Evolutionary conservation across 2,797 vertebrate genomes (phyloP).

Genomic region (Anniella stebbinsi): DNA sequence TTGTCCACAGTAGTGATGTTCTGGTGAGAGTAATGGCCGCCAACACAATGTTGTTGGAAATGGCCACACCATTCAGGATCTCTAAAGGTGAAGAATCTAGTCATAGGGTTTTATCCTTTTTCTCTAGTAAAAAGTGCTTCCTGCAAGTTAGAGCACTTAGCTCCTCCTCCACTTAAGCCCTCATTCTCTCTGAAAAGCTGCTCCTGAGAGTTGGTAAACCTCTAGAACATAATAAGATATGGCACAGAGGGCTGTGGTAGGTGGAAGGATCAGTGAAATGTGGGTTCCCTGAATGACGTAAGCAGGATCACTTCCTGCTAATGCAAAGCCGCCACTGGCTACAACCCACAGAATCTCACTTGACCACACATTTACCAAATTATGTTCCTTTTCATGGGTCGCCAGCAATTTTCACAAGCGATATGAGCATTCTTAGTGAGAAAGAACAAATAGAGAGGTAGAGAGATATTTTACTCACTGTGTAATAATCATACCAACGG

Average conservation of each 20-base stretch:
- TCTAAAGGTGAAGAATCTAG: not conserved
- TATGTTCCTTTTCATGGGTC: not conserved
- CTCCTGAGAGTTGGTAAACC: not conserved
- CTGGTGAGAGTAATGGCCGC: too few relatives aligned
- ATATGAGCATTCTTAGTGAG: too few relatives aligned
- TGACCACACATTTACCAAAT: not conserved
- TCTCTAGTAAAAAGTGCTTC: not conserved
- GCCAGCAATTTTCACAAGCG: not conserved
- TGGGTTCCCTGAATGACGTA: too few relatives aligned
- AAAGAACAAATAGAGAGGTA: not conserved
- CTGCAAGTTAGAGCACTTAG: too few relatives aligned
- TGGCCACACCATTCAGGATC: not conserved
- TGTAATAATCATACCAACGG: constrained; percentile 90
- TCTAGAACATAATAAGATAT: not conserved
- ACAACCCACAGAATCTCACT: not conserved
- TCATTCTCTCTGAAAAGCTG: not conserved
- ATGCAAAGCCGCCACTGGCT: not conserved
- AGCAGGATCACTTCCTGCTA: not conserved
- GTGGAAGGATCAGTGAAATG: not conserved
- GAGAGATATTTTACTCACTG: constrained; percentile 81
- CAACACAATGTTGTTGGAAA: too few relatives aligned
- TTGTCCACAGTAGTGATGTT: too few relatives aligned
- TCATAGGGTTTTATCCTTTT: not conserved
- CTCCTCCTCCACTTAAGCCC: not conserved
- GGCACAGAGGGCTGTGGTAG: too few relatives aligned